phyloP scores from a whole-genome alignment of 2,113 vertebrate genomes.

The Upupa epops region DNA sequence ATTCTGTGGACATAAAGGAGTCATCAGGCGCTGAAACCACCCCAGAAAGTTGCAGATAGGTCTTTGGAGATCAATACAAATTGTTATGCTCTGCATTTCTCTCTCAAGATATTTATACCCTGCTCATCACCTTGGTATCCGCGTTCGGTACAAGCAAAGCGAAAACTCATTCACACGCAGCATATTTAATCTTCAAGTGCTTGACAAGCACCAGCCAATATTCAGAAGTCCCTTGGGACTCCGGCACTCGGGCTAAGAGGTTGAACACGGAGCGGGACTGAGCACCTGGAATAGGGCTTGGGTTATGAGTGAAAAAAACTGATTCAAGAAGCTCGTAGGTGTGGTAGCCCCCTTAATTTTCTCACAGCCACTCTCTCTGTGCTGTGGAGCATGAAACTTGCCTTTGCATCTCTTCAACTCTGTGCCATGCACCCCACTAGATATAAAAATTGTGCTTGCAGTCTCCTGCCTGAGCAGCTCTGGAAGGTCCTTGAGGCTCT shows the following conservation, averaged over 20 bases:
- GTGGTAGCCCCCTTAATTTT: neutral
- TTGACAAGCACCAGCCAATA: conserved; percentile 42
- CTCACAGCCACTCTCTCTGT: fast-evolving
- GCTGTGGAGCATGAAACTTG: fast-evolving
- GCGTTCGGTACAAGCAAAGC: conserved; percentile 13
- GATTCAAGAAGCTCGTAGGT: neutral
- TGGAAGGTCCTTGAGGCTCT: neutral
- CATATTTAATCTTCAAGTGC: conserved; percentile 23
- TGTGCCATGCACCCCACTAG: neutral
- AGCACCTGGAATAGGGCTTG: fast-evolving
- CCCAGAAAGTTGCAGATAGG: neutral
- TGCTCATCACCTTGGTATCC: neutral
- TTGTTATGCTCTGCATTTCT: neutral
- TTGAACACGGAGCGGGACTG: neutral
- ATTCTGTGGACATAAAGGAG: neutral
- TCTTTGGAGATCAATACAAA: conserved; percentile 41
- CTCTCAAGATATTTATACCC: conserved; percentile 24
- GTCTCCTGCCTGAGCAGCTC: neutral
- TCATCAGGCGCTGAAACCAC: neutral
- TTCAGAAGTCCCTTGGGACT: neutral
- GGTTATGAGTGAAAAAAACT: neutral
- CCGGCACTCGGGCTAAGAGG: neutral
- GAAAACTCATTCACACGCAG: neutral
- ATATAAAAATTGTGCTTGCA: neutral
- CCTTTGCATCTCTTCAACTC: neutral